Conservation (phyloP, 2,113 vertebrate species). For the Gallinago jamesoni region DNA sequence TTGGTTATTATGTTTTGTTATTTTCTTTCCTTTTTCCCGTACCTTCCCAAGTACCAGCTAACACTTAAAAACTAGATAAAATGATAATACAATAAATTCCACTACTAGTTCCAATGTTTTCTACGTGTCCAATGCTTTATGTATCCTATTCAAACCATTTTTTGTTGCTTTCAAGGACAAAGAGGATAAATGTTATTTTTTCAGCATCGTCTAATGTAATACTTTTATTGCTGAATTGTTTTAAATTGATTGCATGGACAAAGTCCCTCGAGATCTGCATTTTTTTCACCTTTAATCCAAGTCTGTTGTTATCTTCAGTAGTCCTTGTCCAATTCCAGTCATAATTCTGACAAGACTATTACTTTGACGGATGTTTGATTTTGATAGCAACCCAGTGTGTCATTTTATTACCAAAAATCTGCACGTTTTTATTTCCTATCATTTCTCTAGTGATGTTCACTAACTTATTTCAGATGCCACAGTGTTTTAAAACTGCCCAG, state of each 20-base stretch:
- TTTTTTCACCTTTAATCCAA: not conserved
- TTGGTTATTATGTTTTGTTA: not conserved
- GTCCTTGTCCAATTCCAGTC: slow-evolving; percentile 1
- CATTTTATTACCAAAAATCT: slow-evolving; percentile 48
- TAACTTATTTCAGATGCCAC: slow-evolving; percentile 30
- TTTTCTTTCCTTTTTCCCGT: not conserved
- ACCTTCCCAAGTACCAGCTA: not conserved
- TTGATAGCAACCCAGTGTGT: not conserved
- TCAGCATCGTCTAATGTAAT: not conserved
- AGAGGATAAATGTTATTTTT: not conserved
- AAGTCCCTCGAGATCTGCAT: not conserved
- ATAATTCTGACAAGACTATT: slow-evolving; percentile 23
- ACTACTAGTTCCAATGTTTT: not conserved
- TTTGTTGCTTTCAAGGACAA: not conserved
- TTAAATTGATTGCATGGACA: not conserved
- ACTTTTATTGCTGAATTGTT: not conserved
- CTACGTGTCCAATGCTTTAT: not conserved
- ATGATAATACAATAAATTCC: not conserved
- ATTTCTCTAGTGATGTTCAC: slow-evolving; percentile 51
- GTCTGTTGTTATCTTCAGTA: not conserved
- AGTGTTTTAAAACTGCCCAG: slow-evolving; percentile 58
- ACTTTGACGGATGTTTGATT: slow-evolving; percentile 36
- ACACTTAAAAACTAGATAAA: not conserved
- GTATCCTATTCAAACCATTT: not conserved
- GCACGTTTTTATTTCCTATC: slow-evolving; percentile 35